Percentiles rank a stretch among this genome's conserved stretches.
phyloP scores from a whole-genome alignment of 2,113 vertebrate genomes.

The Bombycilla garrulus region DNA sequence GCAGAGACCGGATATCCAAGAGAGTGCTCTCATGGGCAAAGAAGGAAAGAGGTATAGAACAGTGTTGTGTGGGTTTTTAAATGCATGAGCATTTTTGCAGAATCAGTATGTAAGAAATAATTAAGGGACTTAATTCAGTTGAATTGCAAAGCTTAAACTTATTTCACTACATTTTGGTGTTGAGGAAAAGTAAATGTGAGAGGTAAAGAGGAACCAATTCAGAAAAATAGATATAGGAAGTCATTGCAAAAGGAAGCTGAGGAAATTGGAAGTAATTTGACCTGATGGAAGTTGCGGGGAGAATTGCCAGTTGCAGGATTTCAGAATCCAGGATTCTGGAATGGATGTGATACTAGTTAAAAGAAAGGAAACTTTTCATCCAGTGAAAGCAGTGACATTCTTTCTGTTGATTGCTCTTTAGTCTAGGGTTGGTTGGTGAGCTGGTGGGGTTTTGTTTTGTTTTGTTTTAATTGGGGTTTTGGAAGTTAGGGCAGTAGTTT shows the following conservation, averaged over 20 bases:
- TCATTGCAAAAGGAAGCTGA: background rate
- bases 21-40: background rate
- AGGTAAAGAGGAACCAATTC: background rate
- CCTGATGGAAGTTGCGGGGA: background rate
- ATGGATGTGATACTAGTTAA: background rate
- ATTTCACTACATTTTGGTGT: background rate
- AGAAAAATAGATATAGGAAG: background rate
- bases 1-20: background rate
- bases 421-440: background rate
- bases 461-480: background rate
- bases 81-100: background rate
- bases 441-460: background rate
- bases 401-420: background rate
- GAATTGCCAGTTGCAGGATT: background rate
- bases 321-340: background rate
- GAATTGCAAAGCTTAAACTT: background rate
- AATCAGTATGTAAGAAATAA: background rate
- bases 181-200: background rate
- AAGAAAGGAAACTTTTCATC: background rate
- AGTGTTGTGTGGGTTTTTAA: background rate
- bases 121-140: background rate
- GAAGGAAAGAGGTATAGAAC: background rate
- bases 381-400: background rate
- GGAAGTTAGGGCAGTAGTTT: background rate
- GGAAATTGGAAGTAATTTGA: background rate